These are phyloP conservation scores for Contarinia nasturtii DNA, from an alignment of 1,140 invertebrate genomes.

Conservation along the genomic window DNA sequence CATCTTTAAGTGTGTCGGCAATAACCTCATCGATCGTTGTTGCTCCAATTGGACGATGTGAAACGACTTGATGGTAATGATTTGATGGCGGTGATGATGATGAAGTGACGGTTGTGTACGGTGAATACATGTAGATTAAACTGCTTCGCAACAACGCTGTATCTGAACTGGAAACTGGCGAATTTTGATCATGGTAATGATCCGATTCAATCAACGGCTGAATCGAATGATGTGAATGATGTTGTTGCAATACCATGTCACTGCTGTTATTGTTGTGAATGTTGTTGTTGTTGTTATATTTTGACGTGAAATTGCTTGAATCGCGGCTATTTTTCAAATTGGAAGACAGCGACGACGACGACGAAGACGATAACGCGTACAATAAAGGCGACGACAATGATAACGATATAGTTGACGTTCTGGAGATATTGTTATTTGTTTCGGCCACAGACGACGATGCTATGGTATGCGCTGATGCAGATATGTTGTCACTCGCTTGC, in stretches of 20 bases:
- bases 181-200: not conserved
- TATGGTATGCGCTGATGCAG: no score
- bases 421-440: slow-evolving; percentile 7
- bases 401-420: slow-evolving; percentile 16
- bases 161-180: not conserved
- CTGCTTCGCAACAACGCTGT: not conserved
- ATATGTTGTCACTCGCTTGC: no score
- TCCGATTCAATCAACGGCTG: not conserved
- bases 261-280: not conserved
- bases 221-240: slow-evolving; percentile 1
- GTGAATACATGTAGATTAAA: not conserved
- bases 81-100: not conserved
- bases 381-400: slow-evolving; percentile 10
- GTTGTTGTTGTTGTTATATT: not conserved
- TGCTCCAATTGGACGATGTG: not conserved
- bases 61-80: not conserved
- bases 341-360: not conserved
- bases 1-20: slow-evolving; percentile 21
- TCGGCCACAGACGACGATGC: slow-evolving; percentile 2
- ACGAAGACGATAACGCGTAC: not conserved
- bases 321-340: not conserved
- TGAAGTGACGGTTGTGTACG: not conserved
- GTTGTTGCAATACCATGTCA: slow-evolving; percentile 1
- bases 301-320: not conserved
- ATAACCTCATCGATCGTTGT: slow-evolving; percentile 18